Base-by-base conservation (phyloP, 2,888 invertebrate genomes). In the Alcis repandata region DNA sequence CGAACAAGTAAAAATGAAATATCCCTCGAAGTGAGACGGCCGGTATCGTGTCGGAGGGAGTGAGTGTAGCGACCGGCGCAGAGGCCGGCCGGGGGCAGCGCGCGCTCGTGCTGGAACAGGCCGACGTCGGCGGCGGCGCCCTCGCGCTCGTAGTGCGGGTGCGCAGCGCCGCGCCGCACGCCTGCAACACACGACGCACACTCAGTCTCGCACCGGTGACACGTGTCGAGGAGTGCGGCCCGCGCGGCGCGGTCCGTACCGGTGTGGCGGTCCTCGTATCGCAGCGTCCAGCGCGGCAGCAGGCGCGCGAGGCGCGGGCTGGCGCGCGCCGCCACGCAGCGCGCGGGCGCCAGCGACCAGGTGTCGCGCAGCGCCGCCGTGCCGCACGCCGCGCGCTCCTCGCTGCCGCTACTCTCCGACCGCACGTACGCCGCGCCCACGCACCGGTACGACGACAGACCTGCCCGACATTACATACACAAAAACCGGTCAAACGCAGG, bases 61-160 rank as follows among this genome's bases (percentile, higher is more conserved):
- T 15, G 1, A 49, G n/a, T 0, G n/a, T n/a, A 11, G 8, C 8
- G 19, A 58, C 58, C 15, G 17, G 59, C 9, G 13, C 59, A 43
- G 20, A 32, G 51, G 13, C 7, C 20, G 7, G 36, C 0, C 19
- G 13, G 36, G n/a, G 38, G 36, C 17, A 49, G 32, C 10, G 43
- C 36, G 22, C 9, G 33, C 19, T 22, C 11, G 38, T 91, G 91
- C 66, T 86, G 79, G 54, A 91, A 73, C 3, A 91, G 63, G 4
- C 90, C 91, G 19, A 91, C 79, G 61, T 91, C 91, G 68, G 88
- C 84, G 0, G 76, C 70, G 13, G 27, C 80, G 86, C 46, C 85
- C 80, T 82, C 87, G 63, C 79, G 78, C 56, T 83, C 80, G 67
- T 84, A 91, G 45, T 81, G 80, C 1, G 88, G 83, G 72, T 91